Conservation (phyloP, 2,888 invertebrate species). For the Megalurothrips usitatus region DNA sequence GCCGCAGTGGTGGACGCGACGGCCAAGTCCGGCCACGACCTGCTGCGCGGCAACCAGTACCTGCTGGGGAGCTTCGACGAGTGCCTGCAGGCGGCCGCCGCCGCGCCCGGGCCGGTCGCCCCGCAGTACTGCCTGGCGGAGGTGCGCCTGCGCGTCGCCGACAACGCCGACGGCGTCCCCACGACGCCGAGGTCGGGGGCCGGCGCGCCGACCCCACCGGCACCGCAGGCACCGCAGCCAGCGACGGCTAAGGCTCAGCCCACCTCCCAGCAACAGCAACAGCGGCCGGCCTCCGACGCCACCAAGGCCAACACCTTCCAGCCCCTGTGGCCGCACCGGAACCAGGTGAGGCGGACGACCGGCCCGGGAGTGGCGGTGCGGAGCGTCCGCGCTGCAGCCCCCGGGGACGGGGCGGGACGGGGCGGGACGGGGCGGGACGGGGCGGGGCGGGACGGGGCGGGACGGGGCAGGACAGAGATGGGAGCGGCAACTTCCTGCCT, state of each 20-base stretch:
- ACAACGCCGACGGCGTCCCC: neutral
- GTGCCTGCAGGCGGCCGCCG: constrained; percentile 30
- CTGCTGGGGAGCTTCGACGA: constrained; percentile 35
- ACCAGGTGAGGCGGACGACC: neutral
- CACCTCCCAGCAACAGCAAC: neutral
- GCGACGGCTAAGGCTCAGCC: neutral
- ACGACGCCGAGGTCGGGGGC: neutral
- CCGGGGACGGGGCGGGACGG: no score
- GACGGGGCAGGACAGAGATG: no score
- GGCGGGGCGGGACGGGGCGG: no score
- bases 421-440: no score
- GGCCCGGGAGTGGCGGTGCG: neutral
- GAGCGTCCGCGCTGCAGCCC: no score
- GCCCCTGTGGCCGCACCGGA: constrained; percentile 12
- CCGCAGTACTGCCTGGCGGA: constrained; percentile 19
- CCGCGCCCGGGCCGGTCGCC: neutral
- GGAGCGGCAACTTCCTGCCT: no score
- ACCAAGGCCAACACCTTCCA: constrained; percentile 15
- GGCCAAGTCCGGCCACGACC: constrained; percentile 4
- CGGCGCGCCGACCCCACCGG: neutral
- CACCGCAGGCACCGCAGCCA: neutral
- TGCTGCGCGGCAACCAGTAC: constrained; percentile 8
- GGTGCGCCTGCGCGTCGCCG: neutral
- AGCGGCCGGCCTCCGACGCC: neutral
- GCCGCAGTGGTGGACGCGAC: constrained; percentile 15